Percentiles rank a stretch among this genome's conserved stretches.
These are phyloP conservation scores for Acleris holmiana DNA, from an alignment of 2,888 invertebrate species.

Conservation along the genomic window DNA sequence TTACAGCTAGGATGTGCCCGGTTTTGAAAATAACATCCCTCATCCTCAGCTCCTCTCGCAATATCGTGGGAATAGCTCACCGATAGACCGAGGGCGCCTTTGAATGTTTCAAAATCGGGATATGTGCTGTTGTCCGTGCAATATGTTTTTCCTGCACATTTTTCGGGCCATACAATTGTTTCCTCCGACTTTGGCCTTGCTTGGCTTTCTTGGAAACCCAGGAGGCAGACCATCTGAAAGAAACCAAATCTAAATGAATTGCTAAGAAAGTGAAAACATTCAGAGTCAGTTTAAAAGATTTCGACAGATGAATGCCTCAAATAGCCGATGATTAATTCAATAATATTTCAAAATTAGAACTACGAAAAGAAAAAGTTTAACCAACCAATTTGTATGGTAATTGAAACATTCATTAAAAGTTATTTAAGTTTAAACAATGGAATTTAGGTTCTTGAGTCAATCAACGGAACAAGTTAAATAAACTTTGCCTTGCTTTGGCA, in stretches of 20 bases:
- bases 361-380: too few relatives aligned
- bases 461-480: too few relatives aligned
- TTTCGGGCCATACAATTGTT: not conserved
- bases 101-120: not conserved
- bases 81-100: not conserved
- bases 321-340: too few relatives aligned
- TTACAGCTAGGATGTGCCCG: too few relatives aligned
- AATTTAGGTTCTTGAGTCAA: too few relatives aligned
- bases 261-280: not conserved
- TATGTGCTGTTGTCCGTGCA: conserved; percentile 1
- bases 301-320: not conserved
- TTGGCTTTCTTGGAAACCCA: not conserved
- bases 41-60: too few relatives aligned
- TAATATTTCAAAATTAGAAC: too few relatives aligned
- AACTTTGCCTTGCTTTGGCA: too few relatives aligned
- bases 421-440: too few relatives aligned
- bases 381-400: too few relatives aligned
- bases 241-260: not conserved
- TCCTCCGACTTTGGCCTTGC: not conserved
- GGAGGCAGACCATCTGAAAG: not conserved
- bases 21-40: too few relatives aligned
- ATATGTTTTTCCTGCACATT: not conserved
- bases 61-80: not conserved
- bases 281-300: not conserved
- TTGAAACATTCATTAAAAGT: too few relatives aligned